Evolutionary conservation across 1,140 invertebrate genomes (phyloP), one percentile per base, ranked within the genome.

Genomic region (Asbolus verrucosus): DNA sequence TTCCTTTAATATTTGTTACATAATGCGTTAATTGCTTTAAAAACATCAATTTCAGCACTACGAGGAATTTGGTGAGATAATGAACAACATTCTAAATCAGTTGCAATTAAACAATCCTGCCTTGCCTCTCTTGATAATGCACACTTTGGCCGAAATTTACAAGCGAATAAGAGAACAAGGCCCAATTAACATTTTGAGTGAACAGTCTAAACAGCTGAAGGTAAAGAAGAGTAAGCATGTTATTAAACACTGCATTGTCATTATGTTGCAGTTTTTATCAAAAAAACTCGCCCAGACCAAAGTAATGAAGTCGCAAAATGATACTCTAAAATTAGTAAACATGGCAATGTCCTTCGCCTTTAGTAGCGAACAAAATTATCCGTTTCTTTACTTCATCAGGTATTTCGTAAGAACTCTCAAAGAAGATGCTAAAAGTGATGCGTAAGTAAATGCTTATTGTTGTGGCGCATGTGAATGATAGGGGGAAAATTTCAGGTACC

Each of bases 11-110:
- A n/a, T n/a, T n/a, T n/a, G n/a, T n/a, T n/a, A n/a, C n/a, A n/a
- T n/a, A n/a, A n/a, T n/a, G n/a, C n/a, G n/a, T n/a, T n/a, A n/a
- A n/a, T n/a, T n/a, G n/a, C n/a, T n/a, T n/a, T n/a, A n/a, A n/a
- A n/a, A n/a, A n/a, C n/a, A n/a, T n/a, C n/a, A n/a, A n/a, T 67
- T 61, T 62, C 24, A 69, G 67, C 39, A 69, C 21, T 11, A 62
- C 36, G 11, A 43, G 13, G 67, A 69, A 16, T 69, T 43, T 31
- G 67, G 54, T 41, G 1, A 2, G 4, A 41, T 62, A 18, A 62
- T 69, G 5, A 19, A 62, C 3, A 1, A 30, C 11, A 8, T 41
- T 36, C 11, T 62, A 18, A 43, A 24, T 14, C 67, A 60, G 21
- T 16, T 24, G 9, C 30, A n/a, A 6, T 4, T 13, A 18, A 13